phyloP scores from a whole-genome alignment of 2,113 vertebrate species.

The Protobothrops mucrosquamatus region DNA sequence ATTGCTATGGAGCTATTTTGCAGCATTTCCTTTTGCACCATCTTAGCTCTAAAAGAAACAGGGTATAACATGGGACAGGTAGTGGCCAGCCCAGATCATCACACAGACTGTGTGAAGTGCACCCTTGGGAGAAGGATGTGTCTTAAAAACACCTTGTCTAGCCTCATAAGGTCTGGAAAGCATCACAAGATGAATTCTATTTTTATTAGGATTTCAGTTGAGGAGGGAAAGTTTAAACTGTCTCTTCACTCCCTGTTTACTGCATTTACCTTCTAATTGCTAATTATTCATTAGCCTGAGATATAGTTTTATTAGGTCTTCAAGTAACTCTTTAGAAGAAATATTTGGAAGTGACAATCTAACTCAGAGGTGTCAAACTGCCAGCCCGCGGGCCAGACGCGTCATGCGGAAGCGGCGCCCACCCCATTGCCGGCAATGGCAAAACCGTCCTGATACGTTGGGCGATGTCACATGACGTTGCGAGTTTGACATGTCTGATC shows the following conservation, averaged over 20 bases:
- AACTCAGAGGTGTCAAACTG: too few species aligned
- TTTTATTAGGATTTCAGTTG: background rate
- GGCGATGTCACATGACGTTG: too few species aligned
- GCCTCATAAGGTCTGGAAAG: background rate
- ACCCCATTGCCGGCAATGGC: too few species aligned
- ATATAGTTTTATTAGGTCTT: too few species aligned
- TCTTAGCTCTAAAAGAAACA: background rate
- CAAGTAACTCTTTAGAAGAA: background rate
- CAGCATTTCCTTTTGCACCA: background rate
- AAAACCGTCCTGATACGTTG: too few species aligned
- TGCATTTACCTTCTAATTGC: background rate
- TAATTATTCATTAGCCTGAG: background rate
- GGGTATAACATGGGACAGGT: background rate
- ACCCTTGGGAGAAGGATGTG: background rate
- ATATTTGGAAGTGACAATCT: background rate
- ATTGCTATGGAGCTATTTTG: background rate
- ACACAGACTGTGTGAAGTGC: background rate
- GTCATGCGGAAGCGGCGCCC: too few species aligned
- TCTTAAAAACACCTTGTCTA: background rate
- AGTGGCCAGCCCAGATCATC: background rate
- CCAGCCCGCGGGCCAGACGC: too few species aligned
- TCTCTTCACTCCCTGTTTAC: too few species aligned
- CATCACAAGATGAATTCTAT: background rate
- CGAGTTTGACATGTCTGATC: background rate
- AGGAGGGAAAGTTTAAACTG: background rate